Evolutionary conservation across 2,797 vertebrate species (phyloP), one percentile per base, ranked within the genome.

Genomic region (Anas bahamensis): DNA sequence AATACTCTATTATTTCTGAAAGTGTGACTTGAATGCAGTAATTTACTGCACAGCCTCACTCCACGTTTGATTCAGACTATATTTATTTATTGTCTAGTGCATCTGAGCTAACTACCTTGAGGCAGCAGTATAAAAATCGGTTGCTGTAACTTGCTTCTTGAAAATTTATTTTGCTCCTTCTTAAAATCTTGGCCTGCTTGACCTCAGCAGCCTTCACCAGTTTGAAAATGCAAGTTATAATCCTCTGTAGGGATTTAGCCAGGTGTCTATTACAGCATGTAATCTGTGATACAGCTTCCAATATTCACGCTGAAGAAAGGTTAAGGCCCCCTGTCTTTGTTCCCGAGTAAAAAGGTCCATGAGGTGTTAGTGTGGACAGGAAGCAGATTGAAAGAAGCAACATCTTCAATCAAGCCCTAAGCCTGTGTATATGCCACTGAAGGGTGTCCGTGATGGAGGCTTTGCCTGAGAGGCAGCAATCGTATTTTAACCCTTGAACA

Each of bases 141-240:
- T 68, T 88, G 76, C 42, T 92, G 50, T 91, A 69, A 86, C 63
- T 89, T 44, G 24, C 57, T 93, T 71, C 79, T 88, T 76, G 61
- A 88, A 94, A 96, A 90, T 93, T 70, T 92, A 90, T 92, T 97
- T 93, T 92, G 33, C 28, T 95, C 10, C 64, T 83, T 86, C 66
- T 94, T 88, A 94, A 88, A 93, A 89, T 91, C 76, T 92, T 96
- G 91, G 89, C 86, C 86, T 77, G 89, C 41, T 84, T 97, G 96
- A 98, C 98, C 98, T 98, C 95, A 64, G 73, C 68, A 92, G 97
- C 97, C 98, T 98, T 97, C 82, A 94, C 92, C 93, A 89, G 95
- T 98, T 98, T 97, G 97, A 97, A 96, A 98, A 98, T 97, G 96
- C 96, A 96, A 95, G 97, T 95, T 95, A 93, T 97, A 98, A 98